Evolutionary conservation across 2,797 vertebrate species (phyloP), one percentile per base, ranked within the genome.

Genomic region (Eupleurogrammus muticus): DNA sequence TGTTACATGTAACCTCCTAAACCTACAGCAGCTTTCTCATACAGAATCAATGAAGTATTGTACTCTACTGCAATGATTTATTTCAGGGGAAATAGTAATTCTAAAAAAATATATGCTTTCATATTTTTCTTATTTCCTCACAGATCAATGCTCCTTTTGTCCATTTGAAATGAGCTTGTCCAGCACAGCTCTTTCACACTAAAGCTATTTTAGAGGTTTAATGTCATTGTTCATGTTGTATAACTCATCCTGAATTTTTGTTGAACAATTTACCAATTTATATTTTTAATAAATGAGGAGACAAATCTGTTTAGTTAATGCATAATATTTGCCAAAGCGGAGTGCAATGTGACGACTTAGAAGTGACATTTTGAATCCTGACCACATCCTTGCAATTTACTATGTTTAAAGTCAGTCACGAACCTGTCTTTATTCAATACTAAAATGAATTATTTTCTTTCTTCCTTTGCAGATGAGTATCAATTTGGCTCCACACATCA

Each of bases 391-490:
- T 72, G 13, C 51, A 19, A 8, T 61, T 65, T 0, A 40, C 20
- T 47, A 50, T 38, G 20, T 54, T 69, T 46, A 5, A 42, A 53
- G 40, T 71, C 38, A 60, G n/a, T n/a, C 14, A 16, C n/a, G 5
- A 57, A 40, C 55, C 5, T 6, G 16, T 51, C 1, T 63, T 1
- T 9, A 5, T 65, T 42, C 11, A 35, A 2, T 34, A 20, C 50
- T 62, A 53, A 78, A 70, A 35, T 52, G 34, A 59, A 48, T 4
- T 2, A 0, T 48, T 70, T 7, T 79, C n/a, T 64, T 77, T 83
- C 9, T 66, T 80, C 28, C 24, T 55, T 5, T 75, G 52, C 73
- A 93, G 92, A 88, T 71, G 68, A 86, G 50, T 77, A 84, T 78
- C 77, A 57, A 57, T 67, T 82, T 67, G 75, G 79, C 56, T 78